Evolutionary conservation across 2,797 vertebrate genomes (phyloP).

Genomic region (Synaphobranchus kaupii): DNA sequence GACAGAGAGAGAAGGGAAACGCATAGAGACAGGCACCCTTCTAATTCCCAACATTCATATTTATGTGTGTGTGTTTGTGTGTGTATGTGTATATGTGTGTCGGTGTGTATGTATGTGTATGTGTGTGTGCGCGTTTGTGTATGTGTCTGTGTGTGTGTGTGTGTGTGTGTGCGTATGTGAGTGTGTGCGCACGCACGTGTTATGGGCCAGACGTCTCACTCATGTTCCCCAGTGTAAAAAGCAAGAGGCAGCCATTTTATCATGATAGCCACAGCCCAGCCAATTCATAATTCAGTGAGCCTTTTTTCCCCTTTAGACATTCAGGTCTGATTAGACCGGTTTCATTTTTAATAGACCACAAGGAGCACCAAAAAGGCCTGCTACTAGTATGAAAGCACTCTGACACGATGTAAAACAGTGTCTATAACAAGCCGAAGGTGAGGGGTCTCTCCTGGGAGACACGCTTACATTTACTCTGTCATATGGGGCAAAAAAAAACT

Average conservation of each 20-base stretch:
- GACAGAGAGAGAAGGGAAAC: neutral
- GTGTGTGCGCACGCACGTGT: neutral
- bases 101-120: neutral
- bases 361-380: slow-evolving; percentile 35
- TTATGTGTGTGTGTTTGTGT: neutral
- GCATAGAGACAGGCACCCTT: neutral
- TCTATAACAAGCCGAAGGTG: slow-evolving; percentile 13
- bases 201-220: neutral
- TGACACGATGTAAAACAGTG: slow-evolving; percentile 46
- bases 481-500: neutral
- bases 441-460: slow-evolving; percentile 40
- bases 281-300: slow-evolving; percentile 46
- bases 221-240: neutral
- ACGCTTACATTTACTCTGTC: slow-evolving; percentile 40
- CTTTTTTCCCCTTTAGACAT: slow-evolving; percentile 38
- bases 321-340: slow-evolving; percentile 46
- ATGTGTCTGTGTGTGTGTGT: no score
- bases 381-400: slow-evolving; percentile 24
- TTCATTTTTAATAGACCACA: slow-evolving; percentile 48
- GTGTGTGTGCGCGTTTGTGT: slow-evolving; percentile 19
- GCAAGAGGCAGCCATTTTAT: neutral
- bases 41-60: neutral
- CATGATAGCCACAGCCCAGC: slow-evolving; percentile 20
- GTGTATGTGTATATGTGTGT: neutral
- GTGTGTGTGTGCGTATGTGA: slow-evolving; percentile 21